Evolutionary conservation across 1,140 invertebrate species (phyloP).

Genomic region (Wiebesia pumilae): DNA sequence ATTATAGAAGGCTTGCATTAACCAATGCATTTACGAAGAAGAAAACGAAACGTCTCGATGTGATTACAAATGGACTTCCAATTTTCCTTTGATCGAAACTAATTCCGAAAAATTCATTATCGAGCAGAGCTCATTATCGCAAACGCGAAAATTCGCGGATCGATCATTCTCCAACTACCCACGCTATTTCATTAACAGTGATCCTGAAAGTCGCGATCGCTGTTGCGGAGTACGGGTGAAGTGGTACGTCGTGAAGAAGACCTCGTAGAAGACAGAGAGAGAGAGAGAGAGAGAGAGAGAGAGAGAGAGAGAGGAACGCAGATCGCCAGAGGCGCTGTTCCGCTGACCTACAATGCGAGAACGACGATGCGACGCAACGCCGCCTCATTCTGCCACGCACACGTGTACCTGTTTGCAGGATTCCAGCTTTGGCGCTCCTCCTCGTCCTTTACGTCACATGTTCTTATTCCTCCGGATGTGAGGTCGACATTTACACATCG

Average conservation of each 20-base stretch:
- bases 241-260: constrained; percentile 43
- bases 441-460: too few species aligned
- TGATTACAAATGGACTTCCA: not conserved
- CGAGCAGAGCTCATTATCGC: not conserved
- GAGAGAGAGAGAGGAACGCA: constrained; percentile 66
- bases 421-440: not conserved
- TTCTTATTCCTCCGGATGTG: not conserved
- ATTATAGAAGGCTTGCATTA: too few species aligned
- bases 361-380: not conserved
- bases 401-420: constrained; percentile 33
- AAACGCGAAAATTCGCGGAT: too few species aligned
- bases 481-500: too few species aligned
- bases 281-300: constrained; percentile 58
- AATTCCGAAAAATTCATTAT: not conserved
- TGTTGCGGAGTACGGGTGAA: constrained; percentile 38
- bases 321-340: constrained; percentile 73
- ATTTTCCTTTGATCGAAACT: not conserved
- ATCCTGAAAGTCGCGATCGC: not conserved
- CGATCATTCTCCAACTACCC: constrained; percentile 8
- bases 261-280: constrained; percentile 48
- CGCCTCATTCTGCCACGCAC: constrained; percentile 15
- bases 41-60: too few species aligned
- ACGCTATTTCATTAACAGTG: not conserved
- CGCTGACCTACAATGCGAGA: constrained; percentile 68
- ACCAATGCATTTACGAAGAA: too few species aligned